Percentiles rank a stretch among this genome's conserved stretches.
phyloP scores from a whole-genome alignment of 2,113 vertebrate genomes.

The Hirundichthys speculiger region DNA sequence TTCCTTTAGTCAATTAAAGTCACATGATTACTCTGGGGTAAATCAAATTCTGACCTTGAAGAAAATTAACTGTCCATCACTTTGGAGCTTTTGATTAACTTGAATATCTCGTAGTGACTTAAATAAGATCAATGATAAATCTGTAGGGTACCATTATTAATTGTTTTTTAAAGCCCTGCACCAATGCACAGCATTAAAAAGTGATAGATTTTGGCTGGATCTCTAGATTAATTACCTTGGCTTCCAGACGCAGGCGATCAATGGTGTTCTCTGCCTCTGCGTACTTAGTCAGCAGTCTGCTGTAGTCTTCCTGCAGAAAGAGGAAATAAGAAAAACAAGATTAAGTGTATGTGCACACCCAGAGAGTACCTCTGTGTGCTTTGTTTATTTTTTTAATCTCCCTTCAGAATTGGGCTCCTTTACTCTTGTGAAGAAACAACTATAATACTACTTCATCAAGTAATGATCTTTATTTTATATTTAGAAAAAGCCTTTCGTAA shows the following conservation, averaged over 20 bases:
- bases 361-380: background rate
- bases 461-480: no score
- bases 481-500: no score
- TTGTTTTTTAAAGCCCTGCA: background rate
- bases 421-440: no score
- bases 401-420: no score
- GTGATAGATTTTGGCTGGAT: conserved; percentile 28
- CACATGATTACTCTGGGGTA: no score
- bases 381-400: background rate
- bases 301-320: conserved; percentile 87
- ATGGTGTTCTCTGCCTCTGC: conserved; percentile 96
- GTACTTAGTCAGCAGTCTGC: conserved; percentile 91
- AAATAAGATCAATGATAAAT: conserved; percentile 11
- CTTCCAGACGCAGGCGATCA: conserved; percentile 90
- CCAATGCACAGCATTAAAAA: background rate
- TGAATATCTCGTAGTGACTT: conserved; percentile 1
- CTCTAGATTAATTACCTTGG: conserved; percentile 82
- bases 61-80: no score
- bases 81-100: no score
- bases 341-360: background rate
- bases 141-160: background rate
- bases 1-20: no score
- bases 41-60: no score
- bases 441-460: no score
- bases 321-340: conserved; percentile 10